Evolutionary conservation across 2,797 vertebrate species (phyloP), one percentile per base, ranked within the genome.

Genomic region (Meda fulgida): DNA sequence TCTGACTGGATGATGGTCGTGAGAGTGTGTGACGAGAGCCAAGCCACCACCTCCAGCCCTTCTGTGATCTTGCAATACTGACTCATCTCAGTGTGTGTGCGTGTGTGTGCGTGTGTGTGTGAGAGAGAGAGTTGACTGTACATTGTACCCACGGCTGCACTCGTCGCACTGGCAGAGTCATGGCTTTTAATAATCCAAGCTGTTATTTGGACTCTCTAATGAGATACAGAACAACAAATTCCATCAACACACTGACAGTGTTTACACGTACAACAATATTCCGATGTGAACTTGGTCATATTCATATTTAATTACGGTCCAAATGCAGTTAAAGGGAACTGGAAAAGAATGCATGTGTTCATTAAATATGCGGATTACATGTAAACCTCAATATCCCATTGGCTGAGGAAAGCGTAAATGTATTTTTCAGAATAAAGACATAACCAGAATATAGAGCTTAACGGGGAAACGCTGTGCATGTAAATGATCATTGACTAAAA

Each of bases 21-120:
- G 71, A 63, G 70, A 60, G 78, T 73, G 55, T 29, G 26, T 71
- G 69, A 79, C 18, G n/a, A 36, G 23, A 87, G 77, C 83, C 53
- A 84, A 85, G 77, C 77, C 85, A 80, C 88, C 86, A 86, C 88
- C 86, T 85, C 85, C 88, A 79, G 75, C 81, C 88, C 88, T 81
- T 89, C 83, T 85, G 88, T 53, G 84, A 79, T 31, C 75, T 53
- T 66, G 60, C 10, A 70, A 43, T 58, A 76, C 76, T 89, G 86
- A 89, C 60, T 86, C 88, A 89, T 78, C 34, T 51, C 38, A 40
- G 66, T 83, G 69, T 46, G 80, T 66, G 83, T 67, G 76, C 70
- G 77, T 23, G 23, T 19, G 77, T 77, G 65, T 63, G 34, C 58
- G 55, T n/a, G 38, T 23, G 53, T 34, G 29, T 36, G 65, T 26